These are phyloP conservation scores for Metopia argyrocephala DNA, from an alignment of 2,888 invertebrate species.

Conservation along the genomic window DNA sequence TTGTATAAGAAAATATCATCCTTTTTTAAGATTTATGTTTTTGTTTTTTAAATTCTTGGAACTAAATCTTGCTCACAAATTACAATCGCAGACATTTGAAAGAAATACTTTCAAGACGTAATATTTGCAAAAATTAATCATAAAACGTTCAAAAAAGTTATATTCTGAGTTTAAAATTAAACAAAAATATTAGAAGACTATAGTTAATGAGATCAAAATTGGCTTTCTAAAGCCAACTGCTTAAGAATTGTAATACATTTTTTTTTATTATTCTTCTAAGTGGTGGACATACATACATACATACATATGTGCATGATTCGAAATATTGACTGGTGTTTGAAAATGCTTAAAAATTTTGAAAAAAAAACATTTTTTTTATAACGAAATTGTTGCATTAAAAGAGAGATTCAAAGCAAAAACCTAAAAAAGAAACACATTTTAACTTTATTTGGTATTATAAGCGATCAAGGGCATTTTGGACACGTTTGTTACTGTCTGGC, in stretches of 20 bases:
- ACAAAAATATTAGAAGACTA: neutral
- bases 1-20: neutral
- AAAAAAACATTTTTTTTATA: too few relatives aligned
- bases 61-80: neutral
- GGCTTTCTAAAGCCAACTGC: neutral
- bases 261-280: neutral
- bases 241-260: neutral
- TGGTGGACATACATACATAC: too few relatives aligned
- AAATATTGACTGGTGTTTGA: neutral
- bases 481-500: constrained; percentile 67
- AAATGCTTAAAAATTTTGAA: neutral
- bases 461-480: constrained; percentile 75
- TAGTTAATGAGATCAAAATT: neutral
- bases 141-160: too few relatives aligned
- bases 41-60: neutral
- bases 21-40: neutral
- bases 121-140: neutral
- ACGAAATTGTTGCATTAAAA: too few relatives aligned
- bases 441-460: constrained; percentile 67
- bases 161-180: neutral
- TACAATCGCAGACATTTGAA: neutral
- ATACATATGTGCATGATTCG: too few relatives aligned
- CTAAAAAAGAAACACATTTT: constrained; percentile 13
- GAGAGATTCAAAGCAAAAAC: constrained; percentile 42
- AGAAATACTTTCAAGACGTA: neutral